Evolutionary conservation across 1,140 invertebrate genomes (phyloP), one percentile per base, ranked within the genome.

Genomic region (Rhysida immarginata): DNA sequence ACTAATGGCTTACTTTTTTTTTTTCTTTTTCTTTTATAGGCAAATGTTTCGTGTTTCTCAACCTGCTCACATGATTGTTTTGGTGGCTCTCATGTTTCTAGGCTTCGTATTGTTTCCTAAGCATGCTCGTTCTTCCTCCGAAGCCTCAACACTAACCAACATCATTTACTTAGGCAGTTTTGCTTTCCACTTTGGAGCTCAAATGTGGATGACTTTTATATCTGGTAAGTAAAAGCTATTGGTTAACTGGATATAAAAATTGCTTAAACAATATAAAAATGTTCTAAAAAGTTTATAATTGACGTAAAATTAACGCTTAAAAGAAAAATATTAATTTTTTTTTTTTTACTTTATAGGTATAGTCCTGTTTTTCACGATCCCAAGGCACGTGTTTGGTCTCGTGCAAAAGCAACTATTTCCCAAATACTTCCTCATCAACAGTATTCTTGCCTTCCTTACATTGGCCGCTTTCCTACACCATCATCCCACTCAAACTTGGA

Each of bases 191-290:
- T 80, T 87, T 61, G 86, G 86, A 18, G 75, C 83, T 11, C 85
- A 88, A 70, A 79, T 88, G 56, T 90, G 86, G 85, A 90, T 90
- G 85, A 88, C 85, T 14, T 84, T 88, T 64, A 78, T 89, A 25
- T 88, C 85, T 60, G 83, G 84, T 85, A 69, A 70, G 64, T 61
- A n/a, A n/a, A n/a, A n/a, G n/a, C n/a, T 23, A 41, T 41, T 20
- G 29, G 11, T 20, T 41, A 41, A 41, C 35, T n/a, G n/a, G 35
- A n/a, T 41, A 11, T n/a, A 41, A 41, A n/a, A 41, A 41, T 41
- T 41, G 35, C n/a, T n/a, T 41, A 41, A 41, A 41, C 11, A 41
- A 41, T 11, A 41, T 11, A 11, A 41, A 41, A 41, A 41, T 41
- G 35, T 41, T n/a, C n/a, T n/a, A n/a, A n/a, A n/a, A n/a, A n/a